phyloP scores from a whole-genome alignment of 2,113 vertebrate genomes.

The Amphiprion percula region DNA sequence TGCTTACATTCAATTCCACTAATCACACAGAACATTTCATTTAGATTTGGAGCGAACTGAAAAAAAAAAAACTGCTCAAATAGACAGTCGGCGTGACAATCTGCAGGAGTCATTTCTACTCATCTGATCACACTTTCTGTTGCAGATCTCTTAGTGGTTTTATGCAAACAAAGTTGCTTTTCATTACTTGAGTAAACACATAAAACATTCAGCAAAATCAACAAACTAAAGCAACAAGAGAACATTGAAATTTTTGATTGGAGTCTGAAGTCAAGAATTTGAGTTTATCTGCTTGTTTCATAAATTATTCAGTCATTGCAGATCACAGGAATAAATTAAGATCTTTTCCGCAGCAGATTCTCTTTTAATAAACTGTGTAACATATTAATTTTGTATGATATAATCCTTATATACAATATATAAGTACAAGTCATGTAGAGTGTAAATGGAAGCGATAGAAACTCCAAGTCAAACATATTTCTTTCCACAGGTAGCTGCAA shows the following conservation, averaged over 20 bases:
- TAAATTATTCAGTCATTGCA: conserved; percentile 4
- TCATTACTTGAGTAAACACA: neutral
- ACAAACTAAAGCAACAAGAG: conserved; percentile 16
- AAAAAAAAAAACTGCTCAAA: neutral
- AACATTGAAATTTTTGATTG: conserved; percentile 4
- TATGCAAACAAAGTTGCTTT: conserved; percentile 20
- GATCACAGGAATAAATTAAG: conserved; percentile 36
- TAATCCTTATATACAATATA: conserved; percentile 23
- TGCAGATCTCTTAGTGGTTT: neutral
- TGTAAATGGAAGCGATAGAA: neutral
- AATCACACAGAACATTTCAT: neutral
- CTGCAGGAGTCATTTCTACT: conserved; percentile 1
- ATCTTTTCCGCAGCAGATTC: conserved; percentile 5
- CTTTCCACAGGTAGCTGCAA: conserved; percentile 30
- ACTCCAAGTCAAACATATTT: conserved; percentile 20
- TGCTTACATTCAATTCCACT: neutral
- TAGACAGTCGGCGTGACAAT: neutral
- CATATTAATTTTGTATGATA: conserved; percentile 23
- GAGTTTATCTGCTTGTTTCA: conserved; percentile 1
- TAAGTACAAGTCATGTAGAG: conserved; percentile 36
- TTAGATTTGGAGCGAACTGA: neutral
- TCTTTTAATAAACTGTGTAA: conserved; percentile 16
- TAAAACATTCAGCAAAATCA: conserved; percentile 34
- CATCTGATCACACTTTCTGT: conserved; percentile 18
- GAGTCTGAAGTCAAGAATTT: conserved; percentile 1